Base-by-base conservation (phyloP, 2,113 vertebrate species). In the Cynoglossus semilaevis region DNA sequence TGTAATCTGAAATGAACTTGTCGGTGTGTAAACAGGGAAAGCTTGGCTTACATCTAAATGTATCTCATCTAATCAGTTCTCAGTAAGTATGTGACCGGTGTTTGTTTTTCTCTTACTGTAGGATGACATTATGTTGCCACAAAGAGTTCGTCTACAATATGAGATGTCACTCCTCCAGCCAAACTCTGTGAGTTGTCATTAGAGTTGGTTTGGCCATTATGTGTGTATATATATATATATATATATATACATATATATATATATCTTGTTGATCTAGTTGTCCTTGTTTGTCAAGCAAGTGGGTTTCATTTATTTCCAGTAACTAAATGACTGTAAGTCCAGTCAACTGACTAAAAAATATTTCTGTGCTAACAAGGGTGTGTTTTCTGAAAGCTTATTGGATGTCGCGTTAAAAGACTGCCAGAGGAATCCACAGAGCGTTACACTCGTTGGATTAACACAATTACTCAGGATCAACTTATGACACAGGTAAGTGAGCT, bases 391-490 rank as follows among this genome's bases (percentile, higher is more conserved):
- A 50, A 99, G 97, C 91, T 99, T 55, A 80, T 98, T 65, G 97
- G 97, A 35, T 96, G 96, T 77, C 89, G 82, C 60, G 90, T 98
- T 58, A 87, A 63, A 40, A 89, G 96, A 44, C 84, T 93, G 41
- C 97, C 97, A 0, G 83, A 82, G 1, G 86, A 88, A 22, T 96
- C 97, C 2, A 99, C 95, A 0, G 90, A 93, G n/a, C 92, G 96
- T 0, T 99, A 98, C 64, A 95, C 94, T 0, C 92, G 93, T 57
- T 99, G 96, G 96, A 92, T 99, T 85, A 99, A 99, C 82, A 87
- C 75, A 18, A 76, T 96, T 19, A 87, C 70, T 5, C 79, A 90
- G 3, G 88, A 93, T 0, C 95, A 99, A 50, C 94, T 98, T 13
- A 67, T 90, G 15, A 96, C 94, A 38, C 96, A 99, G 94, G 97